Conservation (phyloP, 2,113 vertebrate species). For the Scomber colias region DNA sequence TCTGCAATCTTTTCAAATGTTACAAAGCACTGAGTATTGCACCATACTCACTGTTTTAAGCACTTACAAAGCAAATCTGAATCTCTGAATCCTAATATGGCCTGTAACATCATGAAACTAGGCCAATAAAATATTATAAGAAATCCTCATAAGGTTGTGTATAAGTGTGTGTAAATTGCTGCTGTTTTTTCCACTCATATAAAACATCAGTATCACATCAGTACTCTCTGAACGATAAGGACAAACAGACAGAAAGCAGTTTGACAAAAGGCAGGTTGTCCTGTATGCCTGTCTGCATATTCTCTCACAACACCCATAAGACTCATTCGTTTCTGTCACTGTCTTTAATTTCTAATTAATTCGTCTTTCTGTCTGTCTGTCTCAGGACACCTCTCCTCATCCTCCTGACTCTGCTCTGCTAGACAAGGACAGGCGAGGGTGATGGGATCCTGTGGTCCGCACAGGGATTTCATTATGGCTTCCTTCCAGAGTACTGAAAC, state of each 20-base stretch:
- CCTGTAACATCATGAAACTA: no score
- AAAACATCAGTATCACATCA: background rate
- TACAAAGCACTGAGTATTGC: no score
- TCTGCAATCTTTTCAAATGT: no score
- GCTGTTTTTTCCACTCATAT: no score
- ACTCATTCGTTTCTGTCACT: slow-evolving; percentile 15
- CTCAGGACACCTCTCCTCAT: slow-evolving; percentile 40
- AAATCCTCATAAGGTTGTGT: no score
- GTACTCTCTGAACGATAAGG: background rate
- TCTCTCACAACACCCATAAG: slow-evolving; percentile 29
- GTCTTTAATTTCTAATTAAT: slow-evolving; percentile 51
- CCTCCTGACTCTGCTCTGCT: slow-evolving; percentile 3
- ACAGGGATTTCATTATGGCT: slow-evolving; percentile 64
- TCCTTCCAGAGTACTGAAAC: slow-evolving; percentile 57
- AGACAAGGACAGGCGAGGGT: slow-evolving; percentile 60
- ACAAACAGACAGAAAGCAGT: background rate
- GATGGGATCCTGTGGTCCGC: slow-evolving; percentile 42
- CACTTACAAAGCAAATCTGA: no score
- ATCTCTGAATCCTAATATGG: no score
- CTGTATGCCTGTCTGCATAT: background rate
- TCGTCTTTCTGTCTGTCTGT: slow-evolving; percentile 35
- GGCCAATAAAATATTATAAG: no score
- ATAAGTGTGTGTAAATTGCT: no score
- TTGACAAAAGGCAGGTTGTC: slow-evolving; percentile 4
- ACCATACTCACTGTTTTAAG: no score